Evolutionary conservation across 64 coral and sea anemone genomes (phyloP), one percentile per base, ranked within the genome.

Genomic region (Orbicella faveolata): DNA sequence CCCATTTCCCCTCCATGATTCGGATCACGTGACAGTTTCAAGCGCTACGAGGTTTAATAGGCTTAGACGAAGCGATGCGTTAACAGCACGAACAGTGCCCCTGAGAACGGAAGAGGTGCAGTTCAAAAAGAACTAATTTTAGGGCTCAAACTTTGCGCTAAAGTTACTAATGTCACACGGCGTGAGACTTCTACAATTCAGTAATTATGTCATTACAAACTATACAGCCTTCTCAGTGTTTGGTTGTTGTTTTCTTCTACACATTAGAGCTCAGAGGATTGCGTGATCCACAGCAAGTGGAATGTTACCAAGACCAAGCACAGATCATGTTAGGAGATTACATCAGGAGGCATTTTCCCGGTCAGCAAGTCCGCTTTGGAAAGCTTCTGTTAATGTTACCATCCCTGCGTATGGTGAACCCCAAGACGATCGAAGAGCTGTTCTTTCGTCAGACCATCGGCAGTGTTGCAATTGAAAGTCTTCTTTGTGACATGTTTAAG

Each of bases 401-500:
- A 13, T 96, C 97, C 17, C 81, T 99, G 73, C 88, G 97, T 13
- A 90, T 91, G 84, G 83, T 99, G 15, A 95, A 85, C 76, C 92
- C 94, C 25, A 99, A 99, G 75, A 99, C 90, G 10, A 91, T 99
- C 8, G 97, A 99, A 76, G 91, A 95, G 83, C 89, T 99, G 30
- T 99, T 99, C 78, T 99, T 99, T 25, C 88, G 97, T 34, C 97
- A 99, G 75, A 99, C 97, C 0, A 99, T 99, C 23, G 97, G 97
- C 0, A 95, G 94, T 54, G 97, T 99, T 19, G 94, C 97, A 2
- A 99, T 99, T 37, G 97, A 99, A 25, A 99, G 97, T 64, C 81
- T 99, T 2, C 89, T 99, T 21, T 96, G 97, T 78, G 97, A 99
- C 68, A 99, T 99, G 97, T 99, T 99, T 37, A 99, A 99, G 81